These are phyloP conservation scores for Plebejus anna DNA, from an alignment of 2,888 invertebrate genomes.

Conservation along the genomic window DNA sequence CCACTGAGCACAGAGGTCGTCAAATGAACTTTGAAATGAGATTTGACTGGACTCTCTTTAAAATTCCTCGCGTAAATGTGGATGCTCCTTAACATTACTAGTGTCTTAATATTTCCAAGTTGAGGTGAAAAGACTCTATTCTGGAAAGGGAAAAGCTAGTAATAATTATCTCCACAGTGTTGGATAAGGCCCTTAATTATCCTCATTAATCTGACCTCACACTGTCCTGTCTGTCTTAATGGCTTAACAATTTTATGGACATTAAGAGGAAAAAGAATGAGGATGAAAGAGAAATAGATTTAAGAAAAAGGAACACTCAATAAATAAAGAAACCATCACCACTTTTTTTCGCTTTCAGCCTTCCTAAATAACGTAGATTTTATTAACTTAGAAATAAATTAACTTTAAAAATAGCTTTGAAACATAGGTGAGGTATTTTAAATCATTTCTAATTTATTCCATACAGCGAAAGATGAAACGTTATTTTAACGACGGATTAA, in stretches of 20 bases:
- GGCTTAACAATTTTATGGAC: constrained; percentile 35
- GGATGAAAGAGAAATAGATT: neutral
- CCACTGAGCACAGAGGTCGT: too few relatives aligned
- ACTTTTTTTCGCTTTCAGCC: too few relatives aligned
- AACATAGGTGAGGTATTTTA: too few relatives aligned
- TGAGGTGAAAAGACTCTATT: neutral
- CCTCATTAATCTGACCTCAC: constrained; percentile 31
- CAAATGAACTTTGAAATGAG: too few relatives aligned
- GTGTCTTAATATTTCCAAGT: neutral
- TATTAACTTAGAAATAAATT: too few relatives aligned
- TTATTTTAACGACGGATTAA: neutral
- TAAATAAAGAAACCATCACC: neutral
- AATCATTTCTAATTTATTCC: too few relatives aligned
- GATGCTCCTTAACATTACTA: neutral
- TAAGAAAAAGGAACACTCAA: neutral
- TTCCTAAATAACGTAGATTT: too few relatives aligned
- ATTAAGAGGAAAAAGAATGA: constrained; percentile 32
- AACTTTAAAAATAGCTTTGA: too few relatives aligned
- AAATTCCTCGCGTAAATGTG: too few relatives aligned
- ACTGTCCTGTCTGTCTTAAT: constrained; percentile 36
- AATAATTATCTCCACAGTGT: constrained; percentile 9
- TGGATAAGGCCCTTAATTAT: constrained; percentile 21
- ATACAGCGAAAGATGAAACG: neutral
- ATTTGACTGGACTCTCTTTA: too few relatives aligned
- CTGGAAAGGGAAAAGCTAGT: neutral